Evolutionary conservation across 2,888 invertebrate species (phyloP), one percentile per base, ranked within the genome.

Genomic region (Hylaea fasciaria): DNA sequence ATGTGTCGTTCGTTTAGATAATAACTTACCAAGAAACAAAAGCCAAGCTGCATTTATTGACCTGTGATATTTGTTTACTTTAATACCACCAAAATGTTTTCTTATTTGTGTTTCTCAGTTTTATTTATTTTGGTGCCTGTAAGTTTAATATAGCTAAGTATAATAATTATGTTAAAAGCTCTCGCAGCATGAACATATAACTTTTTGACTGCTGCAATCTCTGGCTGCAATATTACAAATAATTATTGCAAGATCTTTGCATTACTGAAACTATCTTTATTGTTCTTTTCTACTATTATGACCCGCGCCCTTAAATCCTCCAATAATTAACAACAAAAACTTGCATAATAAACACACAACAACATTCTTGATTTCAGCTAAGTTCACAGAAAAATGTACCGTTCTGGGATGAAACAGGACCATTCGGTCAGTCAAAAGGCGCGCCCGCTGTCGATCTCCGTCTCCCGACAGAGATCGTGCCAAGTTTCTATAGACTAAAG

Each of bases 401-500:
- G 37, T 88, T 86, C 59, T 91, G 91, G 91, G 85, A 90, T 75
- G 90, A 91, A 66, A 79, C 81, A 11, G 86, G 87, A 64, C 86
- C 89, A 1, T 91, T 90, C 66, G 86, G 86, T 0, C 81, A 78
- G 60, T 66, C 76, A 0, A 73, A 68, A 16, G 46, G 69, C 13
- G 83, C 83, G 0, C 81, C 88, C 1, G 39, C 60, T 4, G 76
- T 81, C 7, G 85, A 91, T 66, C 80, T 91, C 0, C 74, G 91
- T 28, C 85, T 94, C 10, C 93, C 93, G 12, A 78, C 82, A 1
- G 77, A 85, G 0, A 78, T 95, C 5, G 74, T 81, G 22, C 95
- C 95, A 7, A 86, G 82, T 50, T 89, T 86, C 54, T 96, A 95
- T 73, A 86, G 93, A 49, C 82, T 95, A 1, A 87, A 92, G 58